Evolutionary conservation across 2,888 invertebrate species (phyloP), one percentile per base, ranked within the genome.

Genomic region (Idaea straminata): DNA sequence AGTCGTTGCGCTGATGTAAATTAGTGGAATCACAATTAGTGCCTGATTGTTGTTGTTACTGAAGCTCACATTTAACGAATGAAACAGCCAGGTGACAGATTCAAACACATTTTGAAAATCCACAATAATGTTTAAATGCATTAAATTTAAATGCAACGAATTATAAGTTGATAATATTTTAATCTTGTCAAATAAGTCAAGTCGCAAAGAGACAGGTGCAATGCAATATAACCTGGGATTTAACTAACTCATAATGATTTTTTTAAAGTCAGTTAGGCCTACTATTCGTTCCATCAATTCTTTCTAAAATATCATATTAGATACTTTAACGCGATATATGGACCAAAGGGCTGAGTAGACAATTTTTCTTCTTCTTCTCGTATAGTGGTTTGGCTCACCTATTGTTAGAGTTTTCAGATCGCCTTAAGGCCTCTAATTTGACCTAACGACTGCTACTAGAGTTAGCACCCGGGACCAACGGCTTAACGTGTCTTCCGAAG

Each of bases 21-120:
- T 90, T 88, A 87, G 85, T 82, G 79, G 86, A 89, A 90, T 90
- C 84, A 84, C 89, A 89, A 89, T 90, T 89, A 88, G 86, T 80
- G 80, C 84, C 83, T 83, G 83, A 89, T 88, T 88, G 88, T 87
- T 84, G 84, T 85, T 83, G 82, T 75, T 80, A 77, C 81, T 81
- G 83, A 83, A 83, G 81, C 80, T 82, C 81, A 83, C 83, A 88
- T 87, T 89, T 85, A 87, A 77, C 81, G 83, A 89, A 85, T 86
- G 80, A 84, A 88, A 85, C 82, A 83, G 79, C 78, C 83, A 83
- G 84, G 84, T 85, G 83, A 83, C 78, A 81, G 81, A 80, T 86
- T 84, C 79, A 80, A 85, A 85, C 85, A 84, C 83, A 85, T 85
- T 84, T 82, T 83, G 77, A 80, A 81, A 75, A 75, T 74, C 76